Evolutionary conservation across 2,113 vertebrate genomes (phyloP).

Genomic region (Clupea harengus): DNA sequence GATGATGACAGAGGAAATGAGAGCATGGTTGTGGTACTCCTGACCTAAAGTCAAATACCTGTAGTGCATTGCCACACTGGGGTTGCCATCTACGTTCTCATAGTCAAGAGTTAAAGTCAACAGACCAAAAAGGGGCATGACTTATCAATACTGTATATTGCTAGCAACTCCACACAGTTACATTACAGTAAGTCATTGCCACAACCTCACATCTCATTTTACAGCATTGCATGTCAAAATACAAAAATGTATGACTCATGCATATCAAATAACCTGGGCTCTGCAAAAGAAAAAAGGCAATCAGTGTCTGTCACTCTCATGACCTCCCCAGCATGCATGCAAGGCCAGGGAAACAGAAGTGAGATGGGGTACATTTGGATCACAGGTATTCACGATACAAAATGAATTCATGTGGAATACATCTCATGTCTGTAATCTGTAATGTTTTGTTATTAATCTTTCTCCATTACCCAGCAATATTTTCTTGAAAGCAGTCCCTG

Average conservation of each 20-base stretch:
- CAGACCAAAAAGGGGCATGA: not conserved
- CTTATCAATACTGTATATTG: not conserved
- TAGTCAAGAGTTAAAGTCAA: not conserved
- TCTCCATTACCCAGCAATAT: constrained; percentile 56
- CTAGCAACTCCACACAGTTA: not conserved
- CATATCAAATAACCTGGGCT: not conserved
- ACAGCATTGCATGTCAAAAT: not conserved
- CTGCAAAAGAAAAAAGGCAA: not conserved
- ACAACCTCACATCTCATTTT: not conserved
- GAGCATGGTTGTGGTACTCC: not conserved
- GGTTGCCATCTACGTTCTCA: not conserved
- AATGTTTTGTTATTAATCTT: not conserved
- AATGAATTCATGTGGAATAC: not conserved
- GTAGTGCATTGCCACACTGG: not conserved
- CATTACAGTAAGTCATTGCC: not conserved
- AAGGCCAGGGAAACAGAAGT: not conserved
- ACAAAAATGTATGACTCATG: not conserved
- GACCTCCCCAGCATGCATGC: not conserved
- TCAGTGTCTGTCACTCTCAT: not conserved
- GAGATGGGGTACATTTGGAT: not conserved
- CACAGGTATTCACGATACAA: not conserved
- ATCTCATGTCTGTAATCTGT: not conserved
- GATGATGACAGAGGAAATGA: not conserved
- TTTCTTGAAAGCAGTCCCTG: constrained; percentile 52
- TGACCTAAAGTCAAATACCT: not conserved